Conservation (phyloP, 1,140 invertebrate genomes). For the Formica selysi region DNA sequence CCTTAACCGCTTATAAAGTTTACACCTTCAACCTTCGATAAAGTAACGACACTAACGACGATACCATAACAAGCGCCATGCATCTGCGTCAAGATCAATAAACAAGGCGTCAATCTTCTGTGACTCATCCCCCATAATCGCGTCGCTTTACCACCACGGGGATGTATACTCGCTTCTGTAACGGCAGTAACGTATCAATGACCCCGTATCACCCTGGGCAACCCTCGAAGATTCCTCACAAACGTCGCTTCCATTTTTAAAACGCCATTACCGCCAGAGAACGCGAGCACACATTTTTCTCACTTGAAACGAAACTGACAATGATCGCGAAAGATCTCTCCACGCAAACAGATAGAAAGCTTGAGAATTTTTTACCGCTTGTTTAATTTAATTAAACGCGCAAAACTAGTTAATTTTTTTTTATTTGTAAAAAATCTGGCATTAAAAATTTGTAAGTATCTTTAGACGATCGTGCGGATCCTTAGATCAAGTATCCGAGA, state of each 20-base stretch:
- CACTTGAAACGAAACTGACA: not conserved
- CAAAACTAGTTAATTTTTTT: not conserved
- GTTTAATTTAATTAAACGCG: too few relatives aligned
- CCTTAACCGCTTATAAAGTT: not conserved
- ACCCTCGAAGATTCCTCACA: conserved; percentile 31
- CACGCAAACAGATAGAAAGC: not conserved
- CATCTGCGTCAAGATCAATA: conserved; percentile 71
- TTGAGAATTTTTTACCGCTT: not conserved
- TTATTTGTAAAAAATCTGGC: too few relatives aligned
- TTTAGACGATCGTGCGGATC: not conserved
- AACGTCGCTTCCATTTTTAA: not conserved
- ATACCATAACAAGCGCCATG: conserved; percentile 55
- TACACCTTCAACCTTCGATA: conserved; percentile 16
- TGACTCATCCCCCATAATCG: conserved; percentile 74
- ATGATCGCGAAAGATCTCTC: not conserved
- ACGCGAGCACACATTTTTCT: not conserved
- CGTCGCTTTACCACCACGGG: conserved; percentile 62
- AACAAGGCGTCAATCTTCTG: conserved; percentile 77
- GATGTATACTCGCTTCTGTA: conserved; percentile 50
- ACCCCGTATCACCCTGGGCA: conserved; percentile 41
- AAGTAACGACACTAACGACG: conserved; percentile 31
- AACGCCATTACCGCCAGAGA: not conserved
- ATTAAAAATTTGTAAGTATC: not conserved
- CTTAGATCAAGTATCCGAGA: not conserved
- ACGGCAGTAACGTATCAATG: conserved; percentile 58